A percentile compares a stretch with the other conserved stretches of the same genome.
Evolutionary conservation across 2,888 invertebrate genomes (phyloP).

Genomic region (Xestia ashworthii): DNA sequence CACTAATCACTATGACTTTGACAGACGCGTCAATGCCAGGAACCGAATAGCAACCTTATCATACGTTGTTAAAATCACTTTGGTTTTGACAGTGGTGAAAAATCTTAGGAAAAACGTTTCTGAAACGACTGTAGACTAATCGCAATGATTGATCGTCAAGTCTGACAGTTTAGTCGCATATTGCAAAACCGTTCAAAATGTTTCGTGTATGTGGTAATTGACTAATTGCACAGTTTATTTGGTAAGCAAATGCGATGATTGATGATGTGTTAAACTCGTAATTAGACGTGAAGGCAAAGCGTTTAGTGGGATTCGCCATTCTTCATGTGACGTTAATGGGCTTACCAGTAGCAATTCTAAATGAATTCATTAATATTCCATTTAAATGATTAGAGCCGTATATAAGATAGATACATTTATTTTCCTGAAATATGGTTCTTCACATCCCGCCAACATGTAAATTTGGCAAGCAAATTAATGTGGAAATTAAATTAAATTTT

Average conservation of each 20-base stretch:
- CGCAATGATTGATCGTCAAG: slow-evolving; percentile 60
- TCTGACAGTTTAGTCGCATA: slow-evolving; percentile 36
- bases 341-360: background rate
- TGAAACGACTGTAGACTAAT: slow-evolving; percentile 30
- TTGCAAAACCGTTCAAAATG: slow-evolving; percentile 51
- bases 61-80: background rate
- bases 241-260: slow-evolving; percentile 54
- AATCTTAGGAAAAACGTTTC: background rate
- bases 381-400: slow-evolving; percentile 5
- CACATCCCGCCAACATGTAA: no score
- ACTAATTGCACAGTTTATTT: slow-evolving; percentile 55
- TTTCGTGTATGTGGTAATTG: slow-evolving; percentile 50
- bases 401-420: no score
- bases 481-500: no score
- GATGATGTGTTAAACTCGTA: slow-evolving; percentile 42
- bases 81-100: background rate
- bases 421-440: no score
- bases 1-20: background rate
- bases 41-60: no score
- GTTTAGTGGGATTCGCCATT: slow-evolving; percentile 35
- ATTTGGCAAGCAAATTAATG: no score
- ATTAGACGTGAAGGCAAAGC: slow-evolving; percentile 29
- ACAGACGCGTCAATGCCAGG: background rate
- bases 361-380: background rate
- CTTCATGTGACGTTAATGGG: slow-evolving; percentile 23